Evolutionary conservation across 2,113 vertebrate genomes (phyloP).

Genomic region (Bubo scandiacus): DNA sequence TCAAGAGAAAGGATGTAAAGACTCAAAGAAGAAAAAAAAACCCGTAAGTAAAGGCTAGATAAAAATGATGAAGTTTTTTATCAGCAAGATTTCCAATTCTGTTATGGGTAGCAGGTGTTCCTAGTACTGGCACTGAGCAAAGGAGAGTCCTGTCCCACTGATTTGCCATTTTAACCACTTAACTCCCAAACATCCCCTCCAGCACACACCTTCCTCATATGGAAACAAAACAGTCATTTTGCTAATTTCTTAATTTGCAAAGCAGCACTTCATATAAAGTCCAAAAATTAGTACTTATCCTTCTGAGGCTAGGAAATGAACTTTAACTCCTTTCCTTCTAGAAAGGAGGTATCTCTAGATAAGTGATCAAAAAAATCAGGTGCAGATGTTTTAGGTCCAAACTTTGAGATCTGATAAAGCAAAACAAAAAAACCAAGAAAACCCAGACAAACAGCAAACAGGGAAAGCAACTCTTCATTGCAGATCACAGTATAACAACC

Average conservation of each 20-base stretch:
- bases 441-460: not conserved
- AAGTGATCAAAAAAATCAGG: not conserved
- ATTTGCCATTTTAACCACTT: not conserved
- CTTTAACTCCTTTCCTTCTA: not conserved
- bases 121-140: not conserved
- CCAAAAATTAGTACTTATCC: not conserved
- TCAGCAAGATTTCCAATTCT: not conserved
- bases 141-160: not conserved
- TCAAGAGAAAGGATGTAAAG: not conserved
- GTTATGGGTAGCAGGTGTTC: accelerated
- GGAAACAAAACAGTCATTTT: not conserved
- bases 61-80: not conserved
- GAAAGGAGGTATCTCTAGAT: not conserved
- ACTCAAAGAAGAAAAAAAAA: not conserved
- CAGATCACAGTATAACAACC: not conserved
- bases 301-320: not conserved
- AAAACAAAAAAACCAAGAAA: not conserved
- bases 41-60: not conserved
- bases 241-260: not conserved
- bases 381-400: not conserved
- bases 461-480: not conserved
- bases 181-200: not conserved
- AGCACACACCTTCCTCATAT: not conserved
- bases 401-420: not conserved
- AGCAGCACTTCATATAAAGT: not conserved